Conservation (phyloP, 2,113 vertebrate species). For the Tapirus terrestris region DNA sequence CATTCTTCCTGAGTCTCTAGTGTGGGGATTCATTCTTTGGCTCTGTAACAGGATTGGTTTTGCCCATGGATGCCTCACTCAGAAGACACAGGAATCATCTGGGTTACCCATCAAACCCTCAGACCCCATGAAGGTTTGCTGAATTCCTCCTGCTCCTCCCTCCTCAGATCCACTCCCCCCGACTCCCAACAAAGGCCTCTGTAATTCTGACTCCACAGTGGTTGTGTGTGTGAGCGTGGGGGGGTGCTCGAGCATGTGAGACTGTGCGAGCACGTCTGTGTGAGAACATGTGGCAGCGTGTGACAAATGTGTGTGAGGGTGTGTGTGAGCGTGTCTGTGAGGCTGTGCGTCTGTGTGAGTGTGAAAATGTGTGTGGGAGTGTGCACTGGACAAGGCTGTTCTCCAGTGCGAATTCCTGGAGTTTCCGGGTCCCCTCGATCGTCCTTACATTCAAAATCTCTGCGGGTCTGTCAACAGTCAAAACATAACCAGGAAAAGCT, state of each 20-base stretch:
- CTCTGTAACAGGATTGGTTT: background rate
- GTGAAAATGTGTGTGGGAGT: background rate
- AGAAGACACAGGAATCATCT: background rate
- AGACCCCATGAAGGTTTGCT: background rate
- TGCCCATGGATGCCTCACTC: background rate
- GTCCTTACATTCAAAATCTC: background rate
- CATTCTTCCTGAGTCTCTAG: background rate
- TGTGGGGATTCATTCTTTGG: background rate
- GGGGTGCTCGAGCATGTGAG: background rate
- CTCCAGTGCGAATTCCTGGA: background rate
- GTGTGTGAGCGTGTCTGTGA: background rate
- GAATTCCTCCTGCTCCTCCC: background rate
- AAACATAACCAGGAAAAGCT: background rate
- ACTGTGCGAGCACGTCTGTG: background rate
- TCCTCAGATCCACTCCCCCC: background rate
- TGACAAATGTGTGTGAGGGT: background rate
- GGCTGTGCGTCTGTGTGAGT: background rate
- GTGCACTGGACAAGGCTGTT: background rate
- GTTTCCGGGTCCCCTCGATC: background rate
- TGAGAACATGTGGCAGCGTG: background rate
- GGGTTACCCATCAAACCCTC: background rate
- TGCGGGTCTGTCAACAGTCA: background rate
- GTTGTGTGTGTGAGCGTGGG: too few relatives aligned
- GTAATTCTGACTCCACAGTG: background rate
- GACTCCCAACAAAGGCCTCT: background rate